A percentile compares a stretch with the other conserved stretches of the same genome.
These are phyloP conservation scores for Drosophila phalerata DNA, from an alignment of 2,888 invertebrate species.

Conservation along the genomic window DNA sequence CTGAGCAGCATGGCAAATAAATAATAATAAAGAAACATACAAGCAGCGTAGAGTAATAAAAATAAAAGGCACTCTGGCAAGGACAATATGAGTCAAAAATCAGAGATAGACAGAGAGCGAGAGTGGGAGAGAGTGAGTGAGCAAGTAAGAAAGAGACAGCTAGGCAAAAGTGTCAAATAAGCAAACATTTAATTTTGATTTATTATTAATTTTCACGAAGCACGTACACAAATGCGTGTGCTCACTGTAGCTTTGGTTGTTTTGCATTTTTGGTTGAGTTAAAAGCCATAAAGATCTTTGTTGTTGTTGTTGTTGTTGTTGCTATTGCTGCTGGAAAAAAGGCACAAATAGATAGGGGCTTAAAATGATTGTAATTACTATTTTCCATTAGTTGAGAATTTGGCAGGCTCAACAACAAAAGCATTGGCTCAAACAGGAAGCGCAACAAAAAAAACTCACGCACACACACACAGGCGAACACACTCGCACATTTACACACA, in stretches of 20 bases:
- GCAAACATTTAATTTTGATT: slow-evolving; percentile 79
- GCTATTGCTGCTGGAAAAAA: too few species aligned
- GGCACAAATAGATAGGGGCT: slow-evolving; percentile 30
- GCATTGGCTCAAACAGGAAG: slow-evolving; percentile 12
- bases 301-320: too few species aligned
- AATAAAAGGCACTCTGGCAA: slow-evolving; percentile 19
- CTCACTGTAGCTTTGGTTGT: slow-evolving; percentile 10
- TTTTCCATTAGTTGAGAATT: slow-evolving; percentile 73
- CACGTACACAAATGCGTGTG: slow-evolving; percentile 45
- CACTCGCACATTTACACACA: slow-evolving; percentile 2
- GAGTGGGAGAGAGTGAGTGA: not conserved
- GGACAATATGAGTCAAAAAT: slow-evolving; percentile 5
- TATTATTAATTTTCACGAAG: slow-evolving; percentile 76
- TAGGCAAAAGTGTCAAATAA: slow-evolving; percentile 75
- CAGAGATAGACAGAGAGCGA: not conserved
- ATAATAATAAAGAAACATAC: slow-evolving; percentile 52
- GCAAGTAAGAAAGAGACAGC: slow-evolving; percentile 6
- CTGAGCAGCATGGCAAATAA: slow-evolving; percentile 34
- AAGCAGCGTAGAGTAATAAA: slow-evolving; percentile 48
- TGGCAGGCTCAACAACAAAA: slow-evolving; percentile 27
- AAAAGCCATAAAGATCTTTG: slow-evolving; percentile 16
- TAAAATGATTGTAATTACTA: slow-evolving; percentile 77
- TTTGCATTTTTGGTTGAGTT: slow-evolving; percentile 12
- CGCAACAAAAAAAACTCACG: slow-evolving; percentile 21
- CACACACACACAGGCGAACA: slow-evolving; percentile 14